Base-by-base conservation (phyloP, 2,797 vertebrate species). In the Sciurus vulgaris region DNA sequence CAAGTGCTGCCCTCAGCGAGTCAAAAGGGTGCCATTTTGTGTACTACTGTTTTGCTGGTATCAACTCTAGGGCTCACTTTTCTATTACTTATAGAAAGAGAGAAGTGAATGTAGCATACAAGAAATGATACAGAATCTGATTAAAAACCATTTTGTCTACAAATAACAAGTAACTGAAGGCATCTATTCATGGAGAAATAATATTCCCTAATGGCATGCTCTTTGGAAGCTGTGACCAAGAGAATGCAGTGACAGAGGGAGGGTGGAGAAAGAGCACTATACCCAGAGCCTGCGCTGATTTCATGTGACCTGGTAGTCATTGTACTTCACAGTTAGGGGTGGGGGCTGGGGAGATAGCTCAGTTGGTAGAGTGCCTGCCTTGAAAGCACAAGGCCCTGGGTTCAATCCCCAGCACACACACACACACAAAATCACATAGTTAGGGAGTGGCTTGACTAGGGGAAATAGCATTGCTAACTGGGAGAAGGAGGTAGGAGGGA, bases 31-130 rank as follows among this genome's bases (percentile, higher is more conserved):
- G 13, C 72, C 33, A 35, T 76, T 96, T 87, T 84, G 74, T 61
- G 3, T 83, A 33, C 35, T 87, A 38, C 3, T 51, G 7, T 70
- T 77, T 18, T 51, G n/a, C 38, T 28, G 41, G 22, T 61, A 85
- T 89, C 74, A 70, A 69, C 18, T 84, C 76, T 28, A 70, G 35
- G 12, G 13, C 67, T 96, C 35, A 76, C 18, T 76, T 86, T 88
- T 92, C 79, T 89, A 18, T 73, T 83, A 30, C 56, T 77, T 35
- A 51, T 26, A 20, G 69, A 78, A 77, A 92, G 24, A 88, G 81
- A 91, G 56, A 65, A n/a, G 6, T 92, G 49, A 86, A 51, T 22
- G 5, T 35, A 49, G 24, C 65, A 59, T n/a, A 30, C 8, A 67
- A 13, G 44, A 92, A 76, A 28, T 78, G 24, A 41, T 35, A 33